A percentile compares a stretch with the other conserved stretches of the same genome.
These are phyloP conservation scores for Callyntrura guangdongensis DNA, from an alignment of 2,888 invertebrate genomes.

Conservation along the genomic window DNA sequence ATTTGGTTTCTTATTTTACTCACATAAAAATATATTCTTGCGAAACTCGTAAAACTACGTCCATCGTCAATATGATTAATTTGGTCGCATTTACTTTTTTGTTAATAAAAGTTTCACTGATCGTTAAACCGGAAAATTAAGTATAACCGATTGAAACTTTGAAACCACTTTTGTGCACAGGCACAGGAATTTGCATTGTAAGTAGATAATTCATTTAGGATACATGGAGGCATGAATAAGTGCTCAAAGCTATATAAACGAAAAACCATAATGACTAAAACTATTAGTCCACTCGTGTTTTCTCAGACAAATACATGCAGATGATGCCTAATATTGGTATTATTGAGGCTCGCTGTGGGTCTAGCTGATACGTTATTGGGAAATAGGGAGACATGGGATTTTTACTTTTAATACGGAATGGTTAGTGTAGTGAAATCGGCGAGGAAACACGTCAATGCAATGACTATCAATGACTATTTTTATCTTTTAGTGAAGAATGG, in stretches of 20 bases:
- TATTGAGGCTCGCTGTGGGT: neutral
- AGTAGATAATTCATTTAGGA: too few species aligned
- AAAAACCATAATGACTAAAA: too few species aligned
- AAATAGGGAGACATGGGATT: neutral
- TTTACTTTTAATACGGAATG: neutral
- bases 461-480: conserved; percentile 8
- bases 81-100: conserved; percentile 6
- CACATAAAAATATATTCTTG: neutral
- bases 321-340: neutral
- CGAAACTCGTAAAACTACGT: neutral
- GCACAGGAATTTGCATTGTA: too few species aligned
- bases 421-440: conserved; percentile 6
- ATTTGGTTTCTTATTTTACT: neutral
- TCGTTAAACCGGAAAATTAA: conserved; percentile 65
- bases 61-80: conserved; percentile 65
- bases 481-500: neutral
- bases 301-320: too few species aligned
- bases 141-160: conserved; percentile 53
- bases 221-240: neutral
- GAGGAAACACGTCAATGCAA: neutral
- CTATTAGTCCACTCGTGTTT: too few species aligned
- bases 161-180: too few species aligned
- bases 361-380: neutral
- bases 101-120: conserved; percentile 44
- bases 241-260: neutral